Conservation (phyloP, 2,797 vertebrate species). For the Leuciscus waleckii region DNA sequence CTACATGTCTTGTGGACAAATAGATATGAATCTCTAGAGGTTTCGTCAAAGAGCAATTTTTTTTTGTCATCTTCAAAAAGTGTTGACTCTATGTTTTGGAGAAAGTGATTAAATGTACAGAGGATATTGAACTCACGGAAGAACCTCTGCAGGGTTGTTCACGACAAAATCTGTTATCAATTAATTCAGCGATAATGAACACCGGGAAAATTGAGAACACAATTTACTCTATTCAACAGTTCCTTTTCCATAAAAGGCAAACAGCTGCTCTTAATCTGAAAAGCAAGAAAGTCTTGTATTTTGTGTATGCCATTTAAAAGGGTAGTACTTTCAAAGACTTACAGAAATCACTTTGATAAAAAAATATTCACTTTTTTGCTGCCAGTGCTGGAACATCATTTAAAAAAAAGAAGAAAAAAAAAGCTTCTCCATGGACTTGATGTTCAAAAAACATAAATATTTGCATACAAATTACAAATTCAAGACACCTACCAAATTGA, state of each 20-base stretch:
- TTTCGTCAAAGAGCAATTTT: slow-evolving; percentile 12
- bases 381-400: neutral
- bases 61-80: neutral
- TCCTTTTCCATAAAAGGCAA: slow-evolving; percentile 9
- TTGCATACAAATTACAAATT: neutral
- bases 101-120: slow-evolving; percentile 31
- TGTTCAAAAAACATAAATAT: neutral
- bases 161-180: slow-evolving; percentile 15
- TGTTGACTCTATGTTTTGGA: slow-evolving; percentile 20
- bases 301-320: neutral
- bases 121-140: slow-evolving; percentile 7
- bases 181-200: slow-evolving; percentile 31
- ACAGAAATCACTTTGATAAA: neutral
- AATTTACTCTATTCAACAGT: neutral
- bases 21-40: slow-evolving; percentile 3
- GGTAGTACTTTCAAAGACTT: slow-evolving; percentile 12
- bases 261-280: slow-evolving; percentile 21
- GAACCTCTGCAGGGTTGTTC: slow-evolving; percentile 13
- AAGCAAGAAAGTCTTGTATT: neutral
- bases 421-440: neutral
- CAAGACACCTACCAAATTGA: neutral
- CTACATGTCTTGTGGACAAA: slow-evolving; percentile 23
- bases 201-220: neutral
- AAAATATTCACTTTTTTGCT: slow-evolving; percentile 1
- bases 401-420: neutral